Base-by-base conservation (phyloP, 1,140 invertebrate genomes). In the Penaeus japonicus region DNA sequence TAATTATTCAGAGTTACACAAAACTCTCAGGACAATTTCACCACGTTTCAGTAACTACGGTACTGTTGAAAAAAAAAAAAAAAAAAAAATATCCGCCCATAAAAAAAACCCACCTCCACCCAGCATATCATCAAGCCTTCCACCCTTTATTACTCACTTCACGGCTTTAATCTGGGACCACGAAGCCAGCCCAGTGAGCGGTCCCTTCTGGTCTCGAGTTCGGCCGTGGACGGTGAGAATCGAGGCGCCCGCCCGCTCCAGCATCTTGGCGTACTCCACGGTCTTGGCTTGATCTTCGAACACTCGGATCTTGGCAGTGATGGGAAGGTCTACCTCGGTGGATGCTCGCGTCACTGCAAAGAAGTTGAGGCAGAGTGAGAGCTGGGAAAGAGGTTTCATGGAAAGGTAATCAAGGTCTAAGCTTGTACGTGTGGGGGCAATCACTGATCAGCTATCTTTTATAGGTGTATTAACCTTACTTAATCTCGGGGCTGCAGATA, bases 251-350 rank as follows among this genome's bases (percentile, higher is more conserved):
- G 98, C 96, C n/a, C 93, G 92, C 93, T 99, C 98, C 78, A 99
- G 92, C 97, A 99, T 98, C 92, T 75, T 80, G 27, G 90, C 90
- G 57, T 91, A 91, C 83, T 90, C 80, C 65, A 99, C 94, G 0
- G 98, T 99, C 92, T 96, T 97, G 32, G 96, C 94, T n/a, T 98
- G 93, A 92, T 96, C 96, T 79, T 96, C 94, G 93, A 99, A 99
- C 77, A 98, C 95, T 91, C 99, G 94, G 77, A 99, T 96, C 94
- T 99, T 99, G 92, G 98, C 99, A 17, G 98, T 99, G 0, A 99
- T 95, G 62, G 98, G 98, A 75, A 99, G 93, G 78, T 94, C 94
- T 54, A 98, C 94, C 90, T 93, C 91, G 53, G 35, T 75, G 1
- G 86, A 80, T 2, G 88, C 88, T 4, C 83, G 75, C 2, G 54